phyloP scores from a whole-genome alignment of 2,113 vertebrate genomes.

The Perca fluviatilis region DNA sequence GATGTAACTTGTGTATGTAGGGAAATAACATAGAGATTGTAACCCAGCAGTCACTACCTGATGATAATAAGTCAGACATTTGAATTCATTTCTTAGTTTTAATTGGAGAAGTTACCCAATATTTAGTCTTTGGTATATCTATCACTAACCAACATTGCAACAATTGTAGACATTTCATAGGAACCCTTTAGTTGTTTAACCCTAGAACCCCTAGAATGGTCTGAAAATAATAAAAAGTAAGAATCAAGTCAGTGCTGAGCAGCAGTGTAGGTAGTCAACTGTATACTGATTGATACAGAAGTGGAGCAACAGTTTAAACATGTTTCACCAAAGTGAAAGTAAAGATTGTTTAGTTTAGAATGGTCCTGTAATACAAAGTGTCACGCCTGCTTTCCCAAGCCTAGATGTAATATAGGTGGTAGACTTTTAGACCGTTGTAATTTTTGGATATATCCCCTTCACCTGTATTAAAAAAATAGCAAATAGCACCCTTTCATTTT shows the following conservation, averaged over 20 bases:
- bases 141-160: constrained; percentile 38
- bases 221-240: constrained; percentile 9
- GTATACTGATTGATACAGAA: neutral
- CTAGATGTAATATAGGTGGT: neutral
- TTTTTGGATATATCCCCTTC: neutral
- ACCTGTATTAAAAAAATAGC: neutral
- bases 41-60: constrained; percentile 42
- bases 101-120: constrained; percentile 16
- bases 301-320: constrained; percentile 3
- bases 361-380: too few relatives aligned
- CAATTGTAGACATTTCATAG: constrained; percentile 19
- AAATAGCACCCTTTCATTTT: neutral
- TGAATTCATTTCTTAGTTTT: constrained; percentile 7
- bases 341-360: neutral
- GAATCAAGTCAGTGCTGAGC: constrained; percentile 23
- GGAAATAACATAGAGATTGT: constrained; percentile 11
- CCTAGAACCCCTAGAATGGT: neutral
- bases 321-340: constrained; percentile 37
- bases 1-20: constrained; percentile 17
- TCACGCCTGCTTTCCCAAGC: too few relatives aligned
- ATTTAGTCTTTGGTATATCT: constrained; percentile 16
- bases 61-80: constrained; percentile 19
- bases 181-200: constrained; percentile 4
- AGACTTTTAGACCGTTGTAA: constrained; percentile 22
- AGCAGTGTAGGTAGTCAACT: neutral